phyloP scores from a whole-genome alignment of 2,797 vertebrate genomes.

The Anguilla pacifica region DNA sequence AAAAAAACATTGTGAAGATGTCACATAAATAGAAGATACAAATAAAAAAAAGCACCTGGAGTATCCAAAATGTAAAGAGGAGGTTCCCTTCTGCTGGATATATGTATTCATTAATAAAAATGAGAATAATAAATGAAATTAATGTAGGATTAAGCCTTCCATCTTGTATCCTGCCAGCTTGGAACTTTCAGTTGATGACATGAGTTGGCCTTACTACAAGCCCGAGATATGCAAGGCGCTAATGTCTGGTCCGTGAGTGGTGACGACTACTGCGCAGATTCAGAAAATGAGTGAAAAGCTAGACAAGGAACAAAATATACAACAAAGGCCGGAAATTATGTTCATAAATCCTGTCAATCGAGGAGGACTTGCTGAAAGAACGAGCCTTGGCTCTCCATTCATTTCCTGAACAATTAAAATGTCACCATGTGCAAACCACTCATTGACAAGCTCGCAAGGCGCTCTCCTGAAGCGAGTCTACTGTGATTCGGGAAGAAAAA shows the following conservation, averaged over 20 bases:
- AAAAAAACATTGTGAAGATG: too few relatives aligned
- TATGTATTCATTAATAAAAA: background rate
- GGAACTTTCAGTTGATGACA: background rate
- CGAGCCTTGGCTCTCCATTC: background rate
- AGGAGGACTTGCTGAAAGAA: background rate
- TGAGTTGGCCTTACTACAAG: background rate
- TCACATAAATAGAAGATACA: background rate
- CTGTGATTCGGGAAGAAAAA: background rate
- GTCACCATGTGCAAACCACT: background rate
- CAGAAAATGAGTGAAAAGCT: background rate
- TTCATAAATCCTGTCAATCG: background rate
- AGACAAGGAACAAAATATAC: background rate
- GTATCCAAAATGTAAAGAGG: background rate
- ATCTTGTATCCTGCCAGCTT: background rate
- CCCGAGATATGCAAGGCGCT: background rate
- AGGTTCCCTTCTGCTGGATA: background rate
- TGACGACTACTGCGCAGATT: background rate
- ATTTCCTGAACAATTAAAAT: constrained; percentile 6
- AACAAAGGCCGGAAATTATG: background rate
- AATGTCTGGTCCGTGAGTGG: background rate
- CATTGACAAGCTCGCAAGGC: background rate
- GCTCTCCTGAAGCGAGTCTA: background rate
- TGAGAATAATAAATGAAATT: background rate
- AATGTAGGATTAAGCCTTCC: background rate
- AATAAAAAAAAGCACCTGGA: background rate